A percentile compares a stretch with the other conserved stretches of the same genome.
phyloP scores from a whole-genome alignment of 2,888 invertebrate species.

The Trissolcus japonicus region DNA sequence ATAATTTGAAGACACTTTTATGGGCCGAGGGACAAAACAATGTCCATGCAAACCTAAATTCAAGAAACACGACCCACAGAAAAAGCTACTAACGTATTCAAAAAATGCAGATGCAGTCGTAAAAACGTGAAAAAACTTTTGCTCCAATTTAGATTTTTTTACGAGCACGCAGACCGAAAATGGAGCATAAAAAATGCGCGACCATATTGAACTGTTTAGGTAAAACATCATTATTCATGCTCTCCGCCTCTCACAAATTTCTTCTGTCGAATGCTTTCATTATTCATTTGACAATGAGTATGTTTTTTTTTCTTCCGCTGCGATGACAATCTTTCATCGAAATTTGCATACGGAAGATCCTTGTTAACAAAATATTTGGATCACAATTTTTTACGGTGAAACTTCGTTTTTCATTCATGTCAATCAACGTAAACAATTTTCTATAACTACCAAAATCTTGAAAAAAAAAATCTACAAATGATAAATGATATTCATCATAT shows the following conservation, averaged over 20 bases:
- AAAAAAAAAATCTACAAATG: too few relatives aligned
- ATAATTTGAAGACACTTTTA: conserved; percentile 43
- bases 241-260: conserved; percentile 21
- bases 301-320: neutral
- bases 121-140: conserved; percentile 59
- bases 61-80: conserved; percentile 3
- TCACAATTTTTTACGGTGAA: too few relatives aligned
- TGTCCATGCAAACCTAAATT: conserved; percentile 32
- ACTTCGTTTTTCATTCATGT: too few relatives aligned
- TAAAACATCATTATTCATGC: conserved; percentile 44
- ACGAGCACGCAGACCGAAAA: conserved; percentile 54
- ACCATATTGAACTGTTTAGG: conserved; percentile 3
- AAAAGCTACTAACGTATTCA: conserved; percentile 34
- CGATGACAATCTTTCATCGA: neutral
- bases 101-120: conserved; percentile 53
- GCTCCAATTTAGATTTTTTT: conserved; percentile 65
- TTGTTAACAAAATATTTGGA: conserved; percentile 1
- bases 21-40: conserved; percentile 31
- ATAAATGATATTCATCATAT: too few relatives aligned
- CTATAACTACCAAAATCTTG: too few relatives aligned
- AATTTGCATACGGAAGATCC: neutral
- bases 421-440: too few relatives aligned
- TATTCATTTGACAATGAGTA: conserved; percentile 11
- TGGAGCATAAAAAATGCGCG: conserved; percentile 34
- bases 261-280: conserved; percentile 9